phyloP scores from a whole-genome alignment of 2,797 vertebrate species.

The Pseudocheirus occidentalis region DNA sequence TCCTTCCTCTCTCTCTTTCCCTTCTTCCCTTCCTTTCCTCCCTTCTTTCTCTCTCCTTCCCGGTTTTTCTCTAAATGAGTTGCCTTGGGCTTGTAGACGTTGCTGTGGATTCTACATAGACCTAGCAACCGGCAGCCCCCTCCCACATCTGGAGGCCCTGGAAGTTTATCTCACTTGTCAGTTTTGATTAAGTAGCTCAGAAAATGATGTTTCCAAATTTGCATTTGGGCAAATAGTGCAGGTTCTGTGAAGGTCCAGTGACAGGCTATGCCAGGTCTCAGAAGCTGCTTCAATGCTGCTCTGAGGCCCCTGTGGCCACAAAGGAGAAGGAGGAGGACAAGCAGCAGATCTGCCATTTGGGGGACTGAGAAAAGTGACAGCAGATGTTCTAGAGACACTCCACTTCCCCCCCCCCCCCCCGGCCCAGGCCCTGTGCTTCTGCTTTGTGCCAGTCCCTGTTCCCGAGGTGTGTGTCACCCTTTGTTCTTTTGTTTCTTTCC shows the following conservation, averaged over 20 bases:
- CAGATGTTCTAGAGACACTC: neutral
- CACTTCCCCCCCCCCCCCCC: too few species aligned
- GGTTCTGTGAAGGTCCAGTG: neutral
- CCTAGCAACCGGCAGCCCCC: neutral
- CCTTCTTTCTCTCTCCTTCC: neutral
- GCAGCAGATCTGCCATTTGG: neutral
- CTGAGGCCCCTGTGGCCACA: neutral
- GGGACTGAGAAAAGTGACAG: neutral
- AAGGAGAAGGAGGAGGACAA: neutral
- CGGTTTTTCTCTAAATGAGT: neutral
- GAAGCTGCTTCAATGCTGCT: neutral
- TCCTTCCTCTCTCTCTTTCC: too few species aligned
- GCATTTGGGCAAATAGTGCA: neutral
- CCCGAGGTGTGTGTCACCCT: neutral
- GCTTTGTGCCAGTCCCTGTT: neutral
- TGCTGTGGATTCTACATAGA: neutral
- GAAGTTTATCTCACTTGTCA: neutral
- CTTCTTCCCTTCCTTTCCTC: too few species aligned
- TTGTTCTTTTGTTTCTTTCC: slow-evolving; percentile 14
- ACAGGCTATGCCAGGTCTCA: neutral
- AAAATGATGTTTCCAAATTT: neutral
- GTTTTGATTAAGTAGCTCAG: neutral
- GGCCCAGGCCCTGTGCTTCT: neutral
- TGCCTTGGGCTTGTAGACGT: neutral
- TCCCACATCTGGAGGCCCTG: neutral